Conservation (phyloP, 2,797 vertebrate species). For the Coluber constrictor region DNA sequence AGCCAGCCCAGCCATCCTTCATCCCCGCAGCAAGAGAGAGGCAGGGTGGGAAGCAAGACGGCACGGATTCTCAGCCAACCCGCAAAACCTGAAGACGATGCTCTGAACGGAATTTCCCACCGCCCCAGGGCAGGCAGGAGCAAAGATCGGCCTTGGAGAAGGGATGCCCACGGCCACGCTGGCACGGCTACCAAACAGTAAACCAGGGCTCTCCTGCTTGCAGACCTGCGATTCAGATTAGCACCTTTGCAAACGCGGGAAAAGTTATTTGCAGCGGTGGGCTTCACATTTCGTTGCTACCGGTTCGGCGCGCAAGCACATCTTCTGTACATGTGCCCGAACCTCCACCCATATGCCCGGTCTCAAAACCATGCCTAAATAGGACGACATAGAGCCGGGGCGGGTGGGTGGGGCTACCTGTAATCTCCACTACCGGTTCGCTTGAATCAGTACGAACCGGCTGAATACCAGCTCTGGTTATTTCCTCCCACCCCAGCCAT, state of each 20-base stretch:
- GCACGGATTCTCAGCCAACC: background rate
- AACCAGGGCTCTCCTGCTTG: too few relatives aligned
- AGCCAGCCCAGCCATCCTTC: background rate
- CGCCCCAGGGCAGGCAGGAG: background rate
- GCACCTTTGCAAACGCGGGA: background rate
- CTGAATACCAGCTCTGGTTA: too few relatives aligned
- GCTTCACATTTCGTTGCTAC: too few relatives aligned
- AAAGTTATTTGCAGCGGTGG: background rate
- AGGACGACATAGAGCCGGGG: too few relatives aligned
- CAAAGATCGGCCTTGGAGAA: background rate
- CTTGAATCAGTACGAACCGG: too few relatives aligned
- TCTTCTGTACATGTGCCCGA: too few relatives aligned
- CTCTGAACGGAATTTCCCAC: background rate
- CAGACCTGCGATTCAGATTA: background rate
- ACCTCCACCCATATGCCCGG: too few relatives aligned
- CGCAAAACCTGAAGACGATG: background rate
- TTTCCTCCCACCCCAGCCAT: background rate
- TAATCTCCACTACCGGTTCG: too few relatives aligned
- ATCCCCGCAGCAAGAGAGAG: background rate
- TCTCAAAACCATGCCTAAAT: too few relatives aligned
- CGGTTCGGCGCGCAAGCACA: too few relatives aligned
- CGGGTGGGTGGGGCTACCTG: too few relatives aligned
- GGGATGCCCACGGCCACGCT: background rate
- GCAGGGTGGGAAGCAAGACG: background rate
- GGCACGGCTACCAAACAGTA: background rate